Evolutionary conservation across 2,888 invertebrate species (phyloP), one percentile per base, ranked within the genome.

Genomic region (Mimumesa dahlbomi): DNA sequence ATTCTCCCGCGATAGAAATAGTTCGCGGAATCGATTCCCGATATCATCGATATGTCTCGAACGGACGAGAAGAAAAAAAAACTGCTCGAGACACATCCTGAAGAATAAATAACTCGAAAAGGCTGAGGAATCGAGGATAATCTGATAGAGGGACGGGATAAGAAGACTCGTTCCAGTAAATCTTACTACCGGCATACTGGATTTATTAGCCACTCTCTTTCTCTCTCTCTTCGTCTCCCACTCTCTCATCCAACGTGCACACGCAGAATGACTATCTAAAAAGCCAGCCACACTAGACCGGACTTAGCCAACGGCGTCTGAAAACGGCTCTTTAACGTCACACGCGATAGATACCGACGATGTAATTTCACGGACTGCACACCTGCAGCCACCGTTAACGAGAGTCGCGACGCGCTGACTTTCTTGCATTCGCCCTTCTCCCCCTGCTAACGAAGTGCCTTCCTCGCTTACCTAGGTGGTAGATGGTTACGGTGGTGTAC

Each of bases 401-500:
- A 77, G 72, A 65, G 53, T 65, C 53, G 29, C 52, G 40, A 45
- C 16, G 57, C 52, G 40, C 43, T 16, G 57, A 56, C 64, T 53
- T 61, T 9, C 49, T 21, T 19, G 56, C 62, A 59, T 73, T 69
- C 64, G 61, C 64, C 58, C 53, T 45, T 46, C 69, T 69, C 64
- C 62, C 64, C 58, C 53, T 45, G 49, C 69, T 81, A 79, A 77
- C 75, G 68, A 77, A 79, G 72, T 67, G 57, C 64, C 68, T 69
- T 68, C 56, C 59, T 25, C 53, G 48, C 34, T 38, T 52, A 22
- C 46, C 14, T 14, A n/a, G n/a, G n/a, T n/a, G n/a, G n/a, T n/a
- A n/a, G n/a, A n/a, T n/a, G n/a, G n/a, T n/a, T n/a, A n/a, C n/a
- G 34, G 46, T 34, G 40, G 36, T 43, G 7, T 7, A 34, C 43